Evolutionary conservation across 2,888 invertebrate species (phyloP), one percentile per base, ranked within the genome.

Genomic region (Heliothis peltigera): DNA sequence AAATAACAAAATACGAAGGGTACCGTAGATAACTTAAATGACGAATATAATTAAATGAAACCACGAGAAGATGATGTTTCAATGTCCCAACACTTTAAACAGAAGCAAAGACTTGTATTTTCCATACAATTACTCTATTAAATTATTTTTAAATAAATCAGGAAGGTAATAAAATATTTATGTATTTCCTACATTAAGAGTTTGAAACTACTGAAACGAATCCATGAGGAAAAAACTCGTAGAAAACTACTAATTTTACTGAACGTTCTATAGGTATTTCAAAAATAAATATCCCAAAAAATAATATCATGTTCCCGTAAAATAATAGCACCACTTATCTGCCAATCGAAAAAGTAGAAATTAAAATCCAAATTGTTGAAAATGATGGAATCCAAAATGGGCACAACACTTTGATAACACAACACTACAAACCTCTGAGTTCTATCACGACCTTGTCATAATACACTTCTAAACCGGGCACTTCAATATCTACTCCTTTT

Each of bases 371-470:
- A 58, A 46, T 52, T 48, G 47, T 54, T 39, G 49, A 59, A 58
- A 48, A 51, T 48, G 47, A 53, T 39, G 52, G 57, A 74, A 72
- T 78, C 66, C 68, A 64, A 44, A 65, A 47, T 15, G 49, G 44
- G 61, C 76, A 79, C 58, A 52, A 60, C 69, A 76, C 69, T 48
- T 68, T 73, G 53, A 70, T 67, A 68, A 75, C 78, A 81, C 77
- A 76, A 59, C 75, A 78, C 77, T 75, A 92, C 92, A 83, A 91
- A 96, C 96, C 96, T 96, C 96, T 90, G 18, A 96, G 91, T 85
- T 96, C 95, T 70, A 90, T 80, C 67, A 96, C 95, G 64, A 96
- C 95, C 89, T 95, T 95, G 83, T 96, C 96, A 86, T 95, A 96
- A 86, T 95, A 96, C 71, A 91, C 88, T 67, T 96, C 95, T 81